A percentile compares a stretch with the other conserved stretches of the same genome.
These are phyloP conservation scores for Catalaphyllia jardinei DNA, from an alignment of 64 coral and sea anemone species.

Conservation along the genomic window DNA sequence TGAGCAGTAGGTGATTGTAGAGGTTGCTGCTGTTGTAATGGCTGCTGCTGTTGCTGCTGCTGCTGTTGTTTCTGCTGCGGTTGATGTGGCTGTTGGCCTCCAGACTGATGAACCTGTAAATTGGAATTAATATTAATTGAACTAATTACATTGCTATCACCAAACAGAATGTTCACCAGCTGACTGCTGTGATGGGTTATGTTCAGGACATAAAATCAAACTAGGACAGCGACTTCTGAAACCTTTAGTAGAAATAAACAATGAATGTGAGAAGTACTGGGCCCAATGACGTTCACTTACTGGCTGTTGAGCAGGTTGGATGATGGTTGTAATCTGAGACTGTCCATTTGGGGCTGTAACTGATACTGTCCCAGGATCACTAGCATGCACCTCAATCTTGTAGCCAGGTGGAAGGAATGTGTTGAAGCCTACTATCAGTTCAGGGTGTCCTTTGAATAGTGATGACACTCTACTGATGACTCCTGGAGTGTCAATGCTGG, in stretches of 20 bases:
- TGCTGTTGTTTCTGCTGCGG: conserved; percentile 50
- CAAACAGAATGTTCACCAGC: too few species aligned
- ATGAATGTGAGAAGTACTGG: too few species aligned
- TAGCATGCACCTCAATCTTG: conserved; percentile 97
- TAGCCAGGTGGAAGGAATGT: conserved; percentile 98
- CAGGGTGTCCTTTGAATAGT: conserved; percentile 97
- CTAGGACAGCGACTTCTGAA: too few species aligned
- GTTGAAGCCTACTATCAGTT: conserved; percentile 97
- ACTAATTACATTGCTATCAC: too few species aligned
- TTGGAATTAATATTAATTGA: too few species aligned
- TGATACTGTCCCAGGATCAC: conserved; percentile 87
- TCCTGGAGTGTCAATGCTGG: conserved; percentile 97
- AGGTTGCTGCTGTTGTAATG: conserved; percentile 60
- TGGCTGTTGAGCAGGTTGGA: conserved; percentile 48
- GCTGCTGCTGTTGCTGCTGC: conserved; percentile 66
- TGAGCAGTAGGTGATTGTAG: conserved; percentile 76
- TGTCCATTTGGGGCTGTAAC: conserved; percentile 92
- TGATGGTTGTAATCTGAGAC: conserved; percentile 72
- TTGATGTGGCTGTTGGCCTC: conserved; percentile 64
- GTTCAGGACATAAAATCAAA: too few species aligned
- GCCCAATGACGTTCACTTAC: background rate
- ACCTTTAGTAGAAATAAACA: too few species aligned
- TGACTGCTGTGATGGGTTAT: too few species aligned
- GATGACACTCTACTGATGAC: conserved; percentile 95
- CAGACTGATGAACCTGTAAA: conserved; percentile 60